phyloP scores from a whole-genome alignment of 1,140 invertebrate genomes.

The Luehdorfia chinensis region DNA sequence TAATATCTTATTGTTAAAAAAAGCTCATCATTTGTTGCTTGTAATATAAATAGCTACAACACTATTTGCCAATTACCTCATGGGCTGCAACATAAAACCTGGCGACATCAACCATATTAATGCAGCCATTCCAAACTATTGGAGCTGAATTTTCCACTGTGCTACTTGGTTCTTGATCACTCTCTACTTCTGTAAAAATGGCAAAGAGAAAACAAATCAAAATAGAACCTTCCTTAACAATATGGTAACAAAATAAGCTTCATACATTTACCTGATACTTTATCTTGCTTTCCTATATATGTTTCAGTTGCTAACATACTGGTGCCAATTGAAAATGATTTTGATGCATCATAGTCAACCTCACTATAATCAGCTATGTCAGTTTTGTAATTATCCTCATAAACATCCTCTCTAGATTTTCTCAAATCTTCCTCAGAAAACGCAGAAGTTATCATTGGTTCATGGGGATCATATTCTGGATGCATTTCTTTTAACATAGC shows the following conservation, averaged over 20 bases:
- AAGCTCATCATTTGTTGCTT: too few species aligned
- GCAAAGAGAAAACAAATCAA: constrained; percentile 16
- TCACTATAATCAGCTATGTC: constrained; percentile 41
- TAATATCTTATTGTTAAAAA: constrained; percentile 25
- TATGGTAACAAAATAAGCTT: neutral
- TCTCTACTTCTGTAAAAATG: constrained; percentile 69
- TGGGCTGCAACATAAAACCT: constrained; percentile 91
- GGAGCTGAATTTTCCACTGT: constrained; percentile 74
- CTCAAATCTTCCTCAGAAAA: constrained; percentile 67
- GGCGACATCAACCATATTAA: constrained; percentile 94
- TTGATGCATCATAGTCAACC: constrained; percentile 45
- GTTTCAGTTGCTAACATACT: constrained; percentile 37
- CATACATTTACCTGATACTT: constrained; percentile 53
- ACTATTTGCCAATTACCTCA: constrained; percentile 78
- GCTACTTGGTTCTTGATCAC: constrained; percentile 80
- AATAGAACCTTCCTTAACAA: constrained; percentile 1
- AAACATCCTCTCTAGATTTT: constrained; percentile 61
- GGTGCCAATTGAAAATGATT: constrained; percentile 47
- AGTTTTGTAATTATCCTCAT: constrained; percentile 56
- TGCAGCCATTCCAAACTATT: constrained; percentile 90
- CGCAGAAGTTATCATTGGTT: constrained; percentile 70
- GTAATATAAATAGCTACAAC: too few species aligned
- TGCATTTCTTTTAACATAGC: constrained; percentile 65
- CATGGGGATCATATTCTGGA: constrained; percentile 69
- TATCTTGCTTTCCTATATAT: constrained; percentile 59